Evolutionary conservation across 2,113 vertebrate species (phyloP).

Genomic region (Passer montanus): DNA sequence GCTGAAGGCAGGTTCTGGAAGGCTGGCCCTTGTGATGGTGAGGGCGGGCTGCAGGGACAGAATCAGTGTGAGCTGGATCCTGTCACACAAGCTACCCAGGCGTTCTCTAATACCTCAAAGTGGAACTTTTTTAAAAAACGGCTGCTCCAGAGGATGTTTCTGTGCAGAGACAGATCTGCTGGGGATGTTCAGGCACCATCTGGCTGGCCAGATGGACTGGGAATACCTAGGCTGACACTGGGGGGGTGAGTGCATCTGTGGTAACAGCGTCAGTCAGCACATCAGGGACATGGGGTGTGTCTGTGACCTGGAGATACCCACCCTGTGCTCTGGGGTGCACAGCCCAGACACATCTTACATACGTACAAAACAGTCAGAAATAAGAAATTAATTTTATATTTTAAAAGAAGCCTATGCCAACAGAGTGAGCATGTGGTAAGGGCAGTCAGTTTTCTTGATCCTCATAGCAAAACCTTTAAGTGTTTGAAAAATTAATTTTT

Average conservation of each 20-base stretch:
- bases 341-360: fast-evolving
- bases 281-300: neutral
- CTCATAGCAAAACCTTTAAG: neutral
- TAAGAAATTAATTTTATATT: too few species aligned
- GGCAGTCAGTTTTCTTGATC: neutral
- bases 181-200: neutral
- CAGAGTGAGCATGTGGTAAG: neutral
- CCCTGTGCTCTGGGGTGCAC: fast-evolving
- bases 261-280: fast-evolving
- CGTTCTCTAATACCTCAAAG: neutral
- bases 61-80: neutral
- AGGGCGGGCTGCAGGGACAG: neutral
- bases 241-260: neutral
- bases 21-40: neutral
- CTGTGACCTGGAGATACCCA: neutral
- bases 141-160: neutral
- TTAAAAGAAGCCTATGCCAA: neutral
- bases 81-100: neutral
- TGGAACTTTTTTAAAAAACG: fast-evolving
- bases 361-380: neutral
- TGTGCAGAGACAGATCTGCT: neutral
- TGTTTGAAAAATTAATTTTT: neutral
- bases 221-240: neutral
- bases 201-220: neutral
- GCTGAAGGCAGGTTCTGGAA: neutral